These are phyloP conservation scores for Pantherophis guttatus DNA, from an alignment of 2,113 vertebrate species.

Conservation along the genomic window DNA sequence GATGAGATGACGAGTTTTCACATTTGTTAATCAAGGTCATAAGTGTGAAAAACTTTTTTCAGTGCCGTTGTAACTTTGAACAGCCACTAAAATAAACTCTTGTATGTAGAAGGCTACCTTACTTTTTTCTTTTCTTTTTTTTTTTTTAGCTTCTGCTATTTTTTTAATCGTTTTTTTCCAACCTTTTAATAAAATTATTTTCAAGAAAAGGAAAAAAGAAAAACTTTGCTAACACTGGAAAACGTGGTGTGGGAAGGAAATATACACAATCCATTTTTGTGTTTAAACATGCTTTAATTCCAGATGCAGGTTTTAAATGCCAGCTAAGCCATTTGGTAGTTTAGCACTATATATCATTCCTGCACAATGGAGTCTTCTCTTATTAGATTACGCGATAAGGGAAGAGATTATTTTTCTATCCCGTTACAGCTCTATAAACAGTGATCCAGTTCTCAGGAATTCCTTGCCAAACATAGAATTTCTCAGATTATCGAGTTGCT, in stretches of 20 bases:
- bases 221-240: not conserved
- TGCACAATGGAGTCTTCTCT: conserved; percentile 12
- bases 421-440: not conserved
- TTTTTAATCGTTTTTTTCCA: not conserved
- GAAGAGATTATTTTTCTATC: not conserved
- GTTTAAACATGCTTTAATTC: conserved; percentile 30
- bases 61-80: not conserved
- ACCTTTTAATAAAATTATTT: not conserved
- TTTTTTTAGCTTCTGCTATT: not conserved
- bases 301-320: conserved; percentile 49
- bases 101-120: not conserved
- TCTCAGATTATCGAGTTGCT: not conserved
- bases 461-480: not conserved
- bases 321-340: conserved; percentile 48
- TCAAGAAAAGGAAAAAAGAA: conserved; percentile 36
- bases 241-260: accelerated
- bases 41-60: not conserved
- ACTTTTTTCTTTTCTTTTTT: not conserved
- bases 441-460: accelerated
- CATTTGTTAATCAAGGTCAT: no score
- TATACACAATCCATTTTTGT: not conserved
- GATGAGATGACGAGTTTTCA: not conserved
- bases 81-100: not conserved
- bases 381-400: not conserved
- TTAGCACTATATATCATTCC: conserved; percentile 24